These are phyloP conservation scores for Sphenodon punctatus DNA, from an alignment of 2,797 vertebrate genomes.

Conservation along the genomic window DNA sequence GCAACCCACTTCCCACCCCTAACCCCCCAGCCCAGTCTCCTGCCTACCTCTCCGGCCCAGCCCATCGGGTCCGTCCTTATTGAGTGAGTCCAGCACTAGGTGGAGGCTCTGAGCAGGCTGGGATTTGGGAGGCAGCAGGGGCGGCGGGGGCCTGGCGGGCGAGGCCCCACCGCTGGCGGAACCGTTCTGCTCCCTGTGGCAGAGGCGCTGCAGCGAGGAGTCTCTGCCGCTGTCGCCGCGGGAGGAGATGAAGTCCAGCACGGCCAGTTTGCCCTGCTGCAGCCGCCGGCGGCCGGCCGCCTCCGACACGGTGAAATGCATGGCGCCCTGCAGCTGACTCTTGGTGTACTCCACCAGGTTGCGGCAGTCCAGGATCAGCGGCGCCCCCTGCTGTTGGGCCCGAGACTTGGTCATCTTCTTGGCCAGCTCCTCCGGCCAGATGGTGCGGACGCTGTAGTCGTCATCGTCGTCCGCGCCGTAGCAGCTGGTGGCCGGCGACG, in stretches of 20 bases:
- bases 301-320: slow-evolving; percentile 70
- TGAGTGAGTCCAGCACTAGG: slow-evolving; percentile 83
- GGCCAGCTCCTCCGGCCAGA: slow-evolving; percentile 87
- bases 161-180: slow-evolving; percentile 51
- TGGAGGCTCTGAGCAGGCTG: slow-evolving; percentile 79
- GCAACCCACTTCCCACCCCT: neutral
- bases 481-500: slow-evolving; percentile 62
- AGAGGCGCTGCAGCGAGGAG: slow-evolving; percentile 77
- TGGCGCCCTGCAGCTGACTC: slow-evolving; percentile 25
- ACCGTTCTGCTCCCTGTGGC: slow-evolving; percentile 63
- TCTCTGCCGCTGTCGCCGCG: slow-evolving; percentile 29
- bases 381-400: slow-evolving; percentile 74
- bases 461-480: slow-evolving; percentile 70
- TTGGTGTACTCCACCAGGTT: slow-evolving; percentile 71
- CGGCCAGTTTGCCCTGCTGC: slow-evolving; percentile 82
- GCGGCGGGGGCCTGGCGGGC: slow-evolving; percentile 52
- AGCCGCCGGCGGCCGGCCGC: slow-evolving; percentile 76
- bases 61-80: slow-evolving; percentile 80
- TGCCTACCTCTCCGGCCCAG: slow-evolving; percentile 73
- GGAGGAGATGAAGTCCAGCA: slow-evolving; percentile 80
- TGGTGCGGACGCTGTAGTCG: slow-evolving; percentile 85
- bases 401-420: slow-evolving; percentile 84
- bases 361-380: slow-evolving; percentile 67
- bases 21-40: too few relatives aligned
- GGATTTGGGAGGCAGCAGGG: slow-evolving; percentile 60